Base-by-base conservation (phyloP, 64 coral and sea anemone species). In the Porites lutea region DNA sequence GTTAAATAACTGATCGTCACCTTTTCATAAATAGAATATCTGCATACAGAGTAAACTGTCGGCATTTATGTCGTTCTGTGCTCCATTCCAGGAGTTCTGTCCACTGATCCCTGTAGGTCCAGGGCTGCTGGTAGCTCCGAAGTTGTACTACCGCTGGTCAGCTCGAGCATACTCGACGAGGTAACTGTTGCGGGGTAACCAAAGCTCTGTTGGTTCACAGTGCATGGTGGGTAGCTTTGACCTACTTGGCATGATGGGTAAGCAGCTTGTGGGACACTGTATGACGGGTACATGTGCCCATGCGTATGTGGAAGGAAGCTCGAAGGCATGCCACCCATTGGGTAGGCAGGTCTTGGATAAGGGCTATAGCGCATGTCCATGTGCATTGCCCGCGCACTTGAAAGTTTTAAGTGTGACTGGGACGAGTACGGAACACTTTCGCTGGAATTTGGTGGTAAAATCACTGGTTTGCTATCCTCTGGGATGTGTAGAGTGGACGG, bases 321-420 rank as follows among this genome's bases (percentile, higher is more conserved):
- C 12, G 95, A 85, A 13, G 95, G 81, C 12, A 93, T 88, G 51
- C 92, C 90, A 65, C 90, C 88, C 95, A 97, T 92, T 49, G 88
- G 53, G 66, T 97, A 97, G 14, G 95, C 82, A 45, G 92, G 82
- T 74, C 95, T 88, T 23, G 95, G 68, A 82, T 97, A 97, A 1
- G 95, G 95, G 37, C 80, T 94, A 78, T 89, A 97, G 45, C 95
- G 79, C 92, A 97, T 97, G 79, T 97, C 95, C 95, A 97, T 94
- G 61, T 94, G 95, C 64, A 97, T 89, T 55, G 92, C 44, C 4
- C 95, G 87, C 20, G 92, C 72, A 23, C 92, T 82, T 16, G 76
- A 92, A 0, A 89, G 66, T 65, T 97, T 97, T 8, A 97, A 49
- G 23, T 94, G 95, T 12, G 92, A 77, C 54, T 88, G 73, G 20